Evolutionary conservation across 2,113 vertebrate species (phyloP).

Genomic region (Petrocephalus zakoni): DNA sequence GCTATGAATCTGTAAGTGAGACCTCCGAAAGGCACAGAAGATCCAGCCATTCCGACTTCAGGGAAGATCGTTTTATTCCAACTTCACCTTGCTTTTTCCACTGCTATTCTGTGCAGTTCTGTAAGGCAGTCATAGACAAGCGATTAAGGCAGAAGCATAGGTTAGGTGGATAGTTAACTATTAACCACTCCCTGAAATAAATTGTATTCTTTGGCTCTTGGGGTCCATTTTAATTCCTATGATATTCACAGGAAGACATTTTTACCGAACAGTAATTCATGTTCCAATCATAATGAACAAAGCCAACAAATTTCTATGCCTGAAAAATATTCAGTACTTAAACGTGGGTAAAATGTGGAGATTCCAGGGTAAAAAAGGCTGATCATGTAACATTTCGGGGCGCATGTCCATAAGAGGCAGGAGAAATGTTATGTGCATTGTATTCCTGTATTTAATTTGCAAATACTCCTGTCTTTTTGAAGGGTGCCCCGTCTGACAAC

Average conservation of each 20-base stretch:
- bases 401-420: background rate
- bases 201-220: background rate
- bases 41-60: constrained; percentile 47
- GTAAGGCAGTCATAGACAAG: background rate
- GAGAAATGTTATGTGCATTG: background rate
- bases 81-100: constrained; percentile 35
- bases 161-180: background rate
- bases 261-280: background rate
- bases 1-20: constrained; percentile 93
- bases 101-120: background rate
- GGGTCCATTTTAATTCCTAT: background rate
- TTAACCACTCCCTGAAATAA: background rate
- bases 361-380: background rate
- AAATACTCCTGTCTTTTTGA: constrained; percentile 63
- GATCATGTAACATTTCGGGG: background rate
- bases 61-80: constrained; percentile 63
- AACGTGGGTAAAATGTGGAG: background rate
- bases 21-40: constrained; percentile 41
- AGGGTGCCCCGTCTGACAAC: constrained; percentile 69
- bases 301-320: background rate
- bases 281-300: background rate
- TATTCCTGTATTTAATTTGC: background rate
- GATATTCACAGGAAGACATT: background rate
- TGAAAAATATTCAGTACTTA: background rate
- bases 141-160: background rate